Evolutionary conservation across 23 tunicate genomes (phyloP).

Genomic region (Halocynthia roretzi): DNA sequence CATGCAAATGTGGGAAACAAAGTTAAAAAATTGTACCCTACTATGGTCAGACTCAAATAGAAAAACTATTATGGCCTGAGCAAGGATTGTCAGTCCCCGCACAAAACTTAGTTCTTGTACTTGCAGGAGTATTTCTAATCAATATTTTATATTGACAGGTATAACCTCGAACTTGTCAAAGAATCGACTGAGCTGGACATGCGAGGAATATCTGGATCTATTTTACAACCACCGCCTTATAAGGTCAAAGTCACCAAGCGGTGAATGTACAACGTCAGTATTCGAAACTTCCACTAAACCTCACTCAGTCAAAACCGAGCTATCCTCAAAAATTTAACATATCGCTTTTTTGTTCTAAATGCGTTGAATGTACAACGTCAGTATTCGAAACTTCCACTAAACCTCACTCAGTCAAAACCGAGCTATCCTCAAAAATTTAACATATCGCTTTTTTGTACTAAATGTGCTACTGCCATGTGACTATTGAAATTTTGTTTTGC

Average conservation of each 20-base stretch:
- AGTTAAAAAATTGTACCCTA: not conserved
- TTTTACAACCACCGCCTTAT: conserved; percentile 15
- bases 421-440: too few species aligned
- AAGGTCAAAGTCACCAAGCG: not conserved
- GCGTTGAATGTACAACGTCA: not conserved
- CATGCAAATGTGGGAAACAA: not conserved
- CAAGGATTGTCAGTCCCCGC: not conserved
- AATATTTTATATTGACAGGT: conserved; percentile 9
- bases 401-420: too few species aligned
- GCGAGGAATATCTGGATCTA: conserved; percentile 15
- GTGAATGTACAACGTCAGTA: not conserved
- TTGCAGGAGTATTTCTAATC: not conserved
- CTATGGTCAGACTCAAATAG: not conserved
- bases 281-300: too few species aligned
- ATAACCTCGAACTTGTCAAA: not conserved
- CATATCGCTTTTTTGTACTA: too few species aligned
- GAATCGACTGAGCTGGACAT: conserved; percentile 18
- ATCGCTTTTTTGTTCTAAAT: too few species aligned
- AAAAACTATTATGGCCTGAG: not conserved
- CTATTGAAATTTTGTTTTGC: too few species aligned
- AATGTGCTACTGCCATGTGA: too few species aligned
- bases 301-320: too few species aligned
- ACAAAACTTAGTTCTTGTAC: not conserved
- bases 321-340: too few species aligned
- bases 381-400: too few species aligned